A percentile compares a stretch with the other conserved stretches of the same genome.
These are phyloP conservation scores for Corella eumyota DNA, from an alignment of 23 tunicate species.

Conservation along the genomic window DNA sequence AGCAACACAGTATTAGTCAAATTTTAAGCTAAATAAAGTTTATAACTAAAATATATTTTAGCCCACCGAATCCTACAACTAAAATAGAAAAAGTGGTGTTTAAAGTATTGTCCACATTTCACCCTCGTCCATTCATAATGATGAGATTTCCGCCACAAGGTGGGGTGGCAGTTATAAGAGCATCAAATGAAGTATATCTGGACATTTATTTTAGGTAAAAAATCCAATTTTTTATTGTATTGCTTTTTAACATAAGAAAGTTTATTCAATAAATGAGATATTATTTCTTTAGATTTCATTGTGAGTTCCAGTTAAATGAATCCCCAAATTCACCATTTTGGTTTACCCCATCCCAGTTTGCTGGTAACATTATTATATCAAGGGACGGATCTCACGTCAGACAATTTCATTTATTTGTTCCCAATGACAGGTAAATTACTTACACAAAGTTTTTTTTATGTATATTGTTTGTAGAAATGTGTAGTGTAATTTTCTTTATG, in stretches of 20 bases:
- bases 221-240: too few species aligned
- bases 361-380: slow-evolving; percentile 30
- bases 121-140: slow-evolving; percentile 39
- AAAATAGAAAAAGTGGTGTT: slow-evolving; percentile 19
- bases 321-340: slow-evolving; percentile 36
- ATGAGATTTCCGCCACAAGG: slow-evolving; percentile 62
- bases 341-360: slow-evolving; percentile 67
- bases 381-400: slow-evolving; percentile 47
- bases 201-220: slow-evolving; percentile 47
- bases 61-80: slow-evolving; percentile 8
- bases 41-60: too few species aligned
- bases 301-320: slow-evolving; percentile 51
- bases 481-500: too few species aligned
- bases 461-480: too few species aligned
- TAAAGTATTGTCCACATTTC: slow-evolving; percentile 23
- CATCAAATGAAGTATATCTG: slow-evolving; percentile 18
- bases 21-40: too few species aligned
- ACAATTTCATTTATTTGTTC: slow-evolving; percentile 27
- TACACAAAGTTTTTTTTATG: too few species aligned
- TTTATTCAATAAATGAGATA: too few species aligned
- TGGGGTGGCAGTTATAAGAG: slow-evolving; percentile 34
- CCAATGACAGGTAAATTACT: slow-evolving; percentile 34
- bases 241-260: too few species aligned
- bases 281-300: slow-evolving; percentile 30
- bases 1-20: too few species aligned